Base-by-base conservation (phyloP, 2,113 vertebrate species). In the Daubentonia madagascariensis region DNA sequence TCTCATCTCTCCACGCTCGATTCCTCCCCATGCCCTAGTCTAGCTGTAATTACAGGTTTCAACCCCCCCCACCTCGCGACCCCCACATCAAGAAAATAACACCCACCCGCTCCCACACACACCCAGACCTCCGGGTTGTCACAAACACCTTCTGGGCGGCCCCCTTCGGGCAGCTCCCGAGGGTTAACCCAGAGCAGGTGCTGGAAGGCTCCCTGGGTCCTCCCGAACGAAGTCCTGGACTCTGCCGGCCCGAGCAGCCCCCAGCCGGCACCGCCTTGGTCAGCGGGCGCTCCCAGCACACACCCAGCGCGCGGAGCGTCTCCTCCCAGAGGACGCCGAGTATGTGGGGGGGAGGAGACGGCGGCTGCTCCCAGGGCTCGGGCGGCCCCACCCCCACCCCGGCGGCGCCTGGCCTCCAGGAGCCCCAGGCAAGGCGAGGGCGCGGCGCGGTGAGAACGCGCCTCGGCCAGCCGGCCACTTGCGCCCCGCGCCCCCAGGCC, bases 311-410 rank as follows among this genome's bases (percentile, higher is more conserved):
- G 35, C 59, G 4, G 50, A 89, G 93, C 32, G 61, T 88, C 97
- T 89, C 87, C 90, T 92, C 91, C 89, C 52, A n/a, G 95, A 91
- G 86, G 83, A 80, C 32, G 28, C 75, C 35, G n/a, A 40, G 70
- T 16, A 32, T 8, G 80, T 20, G 25, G 6, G 23, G 4, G 32
- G 9, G 13, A 30, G n/a, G 63, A 0, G 40, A 81, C n/a, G 7
- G 70, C 30, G 6, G 35, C 80, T 3, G 83, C 48, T 70, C 85
- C 94, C 54, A 14, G 4, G 48, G 57, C 65, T 89, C 61, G 7
- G 63, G 79, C 52, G 10, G 89, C 89, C 89, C 92, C 86, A 85
- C 96, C 96, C 88, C 95, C 96, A 98, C 81, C 8, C 50, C 40
- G 37, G 85, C 61, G 61, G 83, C 76, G 37, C 94, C 35, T 10